These are phyloP conservation scores for Spinibarbus caldwelli DNA, from an alignment of 2,797 vertebrate genomes.

Conservation along the genomic window DNA sequence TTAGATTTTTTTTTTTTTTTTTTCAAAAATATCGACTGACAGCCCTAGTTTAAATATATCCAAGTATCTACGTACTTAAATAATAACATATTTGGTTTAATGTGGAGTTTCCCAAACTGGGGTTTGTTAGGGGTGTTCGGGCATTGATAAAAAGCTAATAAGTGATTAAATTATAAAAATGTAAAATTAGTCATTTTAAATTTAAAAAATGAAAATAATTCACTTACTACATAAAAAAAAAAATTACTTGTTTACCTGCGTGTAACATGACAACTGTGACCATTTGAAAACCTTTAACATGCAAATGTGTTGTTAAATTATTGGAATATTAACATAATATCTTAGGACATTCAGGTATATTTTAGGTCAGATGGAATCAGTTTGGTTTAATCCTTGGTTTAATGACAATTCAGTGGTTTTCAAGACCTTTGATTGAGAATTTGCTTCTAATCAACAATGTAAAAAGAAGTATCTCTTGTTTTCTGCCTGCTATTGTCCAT, in stretches of 20 bases:
- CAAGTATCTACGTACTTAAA: background rate
- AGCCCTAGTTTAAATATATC: background rate
- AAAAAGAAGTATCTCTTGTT: too few relatives aligned
- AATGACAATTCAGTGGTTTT: background rate
- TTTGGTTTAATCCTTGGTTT: background rate
- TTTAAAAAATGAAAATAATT: background rate
- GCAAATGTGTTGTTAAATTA: background rate
- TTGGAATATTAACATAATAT: background rate
- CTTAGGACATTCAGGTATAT: background rate
- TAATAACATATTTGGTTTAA: background rate
- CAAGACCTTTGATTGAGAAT: background rate
- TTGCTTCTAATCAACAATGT: too few relatives aligned
- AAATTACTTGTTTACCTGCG: background rate
- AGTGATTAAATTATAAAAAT: background rate
- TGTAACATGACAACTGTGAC: background rate
- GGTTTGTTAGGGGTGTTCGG: background rate
- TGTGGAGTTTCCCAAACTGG: background rate
- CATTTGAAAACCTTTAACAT: background rate
- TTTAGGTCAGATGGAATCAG: background rate
- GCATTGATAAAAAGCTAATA: background rate
- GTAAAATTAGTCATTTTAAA: background rate
- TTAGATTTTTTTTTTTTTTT: too few relatives aligned
- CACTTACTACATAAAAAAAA: background rate
- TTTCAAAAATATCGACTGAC: too few relatives aligned
- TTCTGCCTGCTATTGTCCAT: too few relatives aligned